Evolutionary conservation across 2,113 vertebrate genomes (phyloP).

Genomic region (Drymodes brunneopygia): DNA sequence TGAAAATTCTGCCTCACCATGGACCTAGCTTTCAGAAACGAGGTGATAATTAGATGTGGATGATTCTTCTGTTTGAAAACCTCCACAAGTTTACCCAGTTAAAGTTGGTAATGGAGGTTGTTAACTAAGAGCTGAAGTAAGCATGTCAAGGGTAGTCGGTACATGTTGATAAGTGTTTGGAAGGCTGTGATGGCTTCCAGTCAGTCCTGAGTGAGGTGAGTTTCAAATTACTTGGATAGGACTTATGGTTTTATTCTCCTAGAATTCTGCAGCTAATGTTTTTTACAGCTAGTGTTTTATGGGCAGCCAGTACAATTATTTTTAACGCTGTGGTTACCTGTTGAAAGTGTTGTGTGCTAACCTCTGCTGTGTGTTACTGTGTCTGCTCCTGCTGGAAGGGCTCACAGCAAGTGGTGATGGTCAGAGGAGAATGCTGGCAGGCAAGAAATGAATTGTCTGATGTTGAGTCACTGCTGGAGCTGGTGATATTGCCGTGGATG

Average conservation of each 20-base stretch:
- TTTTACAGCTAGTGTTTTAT: background rate
- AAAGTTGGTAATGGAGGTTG: background rate
- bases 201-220: background rate
- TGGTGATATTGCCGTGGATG: rapidly evolving
- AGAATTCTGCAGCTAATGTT: background rate
- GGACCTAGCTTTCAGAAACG: background rate
- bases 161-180: background rate
- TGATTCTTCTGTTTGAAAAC: background rate
- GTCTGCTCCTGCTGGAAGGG: background rate
- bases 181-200: background rate
- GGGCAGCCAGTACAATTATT: background rate
- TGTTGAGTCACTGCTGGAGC: background rate
- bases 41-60: background rate
- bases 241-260: background rate
- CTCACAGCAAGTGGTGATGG: background rate
- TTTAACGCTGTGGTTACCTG: background rate
- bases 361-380: background rate
- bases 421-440: background rate
- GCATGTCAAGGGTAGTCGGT: rapidly evolving
- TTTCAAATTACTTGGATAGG: background rate
- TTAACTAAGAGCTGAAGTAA: background rate
- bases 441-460: background rate
- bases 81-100: background rate
- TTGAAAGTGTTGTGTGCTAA: background rate
- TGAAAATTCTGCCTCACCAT: background rate